Base-by-base conservation (phyloP, 2,113 vertebrate genomes). In the Larimichthys crocea region DNA sequence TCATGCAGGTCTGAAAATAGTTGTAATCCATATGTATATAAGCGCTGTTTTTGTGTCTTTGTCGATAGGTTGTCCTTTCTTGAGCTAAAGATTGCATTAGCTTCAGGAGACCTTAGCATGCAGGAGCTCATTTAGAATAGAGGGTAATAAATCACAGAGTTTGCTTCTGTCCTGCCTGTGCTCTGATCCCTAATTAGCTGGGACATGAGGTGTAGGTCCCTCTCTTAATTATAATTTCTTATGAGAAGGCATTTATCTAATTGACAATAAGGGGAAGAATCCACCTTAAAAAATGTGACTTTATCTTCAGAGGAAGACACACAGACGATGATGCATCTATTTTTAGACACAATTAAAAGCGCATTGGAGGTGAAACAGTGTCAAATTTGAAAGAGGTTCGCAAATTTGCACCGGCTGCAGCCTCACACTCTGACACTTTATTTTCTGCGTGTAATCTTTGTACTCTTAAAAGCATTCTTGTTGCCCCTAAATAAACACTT, bases 201-300 rank as follows among this genome's bases (percentile, higher is more conserved):
- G 35, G 42, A 62, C 73, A 82, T 46, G 57, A 56, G n/a, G 69
- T 63, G 71, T 2, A 62, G 48, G 29, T 11, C 53, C 52, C 44
- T 83, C n/a, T 52, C 56, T 76, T 78, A 74, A 74, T 67, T 83
- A 72, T 73, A 74, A 73, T 69, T 52, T 74, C 72, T 78, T 84
- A 72, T 76, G 55, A 69, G 68, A 82, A 69, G 86, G 59, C 75
- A 87, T 90, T 76, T 29, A 86, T 86, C 79, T 72, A 46, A 3
- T 11, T 74, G 50, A 75, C 79, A 66, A 22, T 49, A 52, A 66
- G 19, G 19, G 49, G 22, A 46, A 40, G 29, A 75, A 82, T 61
- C 22, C 35, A 62, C 52, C 17, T 31, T 31, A 65, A 57, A 24
- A 63, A 49, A 56, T 7, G 1, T 50, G 14, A 15, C 14, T 73